phyloP scores from a whole-genome alignment of 2,113 vertebrate species.

The Brienomyrus brachyistius region DNA sequence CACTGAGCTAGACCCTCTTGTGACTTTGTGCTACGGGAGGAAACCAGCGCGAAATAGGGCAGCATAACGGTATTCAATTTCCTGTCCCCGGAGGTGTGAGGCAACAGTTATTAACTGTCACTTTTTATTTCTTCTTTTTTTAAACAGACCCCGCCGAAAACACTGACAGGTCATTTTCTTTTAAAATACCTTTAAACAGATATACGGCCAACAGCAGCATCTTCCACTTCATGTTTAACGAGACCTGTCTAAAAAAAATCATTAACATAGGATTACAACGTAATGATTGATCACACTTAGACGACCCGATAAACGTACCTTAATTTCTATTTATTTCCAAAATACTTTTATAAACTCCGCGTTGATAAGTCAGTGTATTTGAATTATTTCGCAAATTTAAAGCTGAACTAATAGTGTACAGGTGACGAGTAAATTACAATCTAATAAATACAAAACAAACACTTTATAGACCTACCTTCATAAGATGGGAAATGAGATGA shows the following conservation, averaged over 20 bases:
- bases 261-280: not conserved
- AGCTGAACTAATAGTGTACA: not conserved
- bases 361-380: not conserved
- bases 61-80: not conserved
- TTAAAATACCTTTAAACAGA: not conserved
- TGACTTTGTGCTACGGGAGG: too few species aligned
- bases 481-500: not conserved
- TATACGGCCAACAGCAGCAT: not conserved
- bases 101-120: not conserved
- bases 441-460: not conserved
- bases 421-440: not conserved
- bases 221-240: not conserved
- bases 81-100: too few species aligned
- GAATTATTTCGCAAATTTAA: not conserved
- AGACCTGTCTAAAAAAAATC: not conserved
- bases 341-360: not conserved
- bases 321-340: not conserved
- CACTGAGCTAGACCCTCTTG: too few species aligned
- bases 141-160: not conserved
- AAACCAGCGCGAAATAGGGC: not conserved
- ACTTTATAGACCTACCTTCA: not conserved
- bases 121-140: too few species aligned
- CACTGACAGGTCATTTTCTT: not conserved
- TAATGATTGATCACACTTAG: not conserved
- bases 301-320: not conserved